These are phyloP conservation scores for Drosophila sulfurigaster DNA, from an alignment of 1,140 invertebrate genomes.

Conservation along the genomic window DNA sequence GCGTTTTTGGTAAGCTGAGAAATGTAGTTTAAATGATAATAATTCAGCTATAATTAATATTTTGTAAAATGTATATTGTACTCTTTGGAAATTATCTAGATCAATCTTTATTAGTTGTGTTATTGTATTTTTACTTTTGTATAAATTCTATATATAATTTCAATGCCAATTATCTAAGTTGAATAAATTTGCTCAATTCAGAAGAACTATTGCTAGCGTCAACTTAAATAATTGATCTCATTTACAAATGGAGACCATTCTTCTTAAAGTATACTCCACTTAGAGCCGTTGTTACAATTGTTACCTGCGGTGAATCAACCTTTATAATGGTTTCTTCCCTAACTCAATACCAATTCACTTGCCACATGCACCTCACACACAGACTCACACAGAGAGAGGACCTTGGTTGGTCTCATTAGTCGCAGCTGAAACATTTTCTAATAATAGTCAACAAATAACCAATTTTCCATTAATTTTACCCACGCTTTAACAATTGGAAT, in stretches of 20 bases:
- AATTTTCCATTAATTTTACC: conserved; percentile 33
- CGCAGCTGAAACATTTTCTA: conserved; percentile 11
- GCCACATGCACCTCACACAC: conserved; percentile 17
- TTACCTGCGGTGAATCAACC: background rate
- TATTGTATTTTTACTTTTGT: no score
- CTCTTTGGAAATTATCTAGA: no score
- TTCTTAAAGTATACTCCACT: background rate
- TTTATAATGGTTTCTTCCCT: no score
- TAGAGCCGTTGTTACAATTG: background rate
- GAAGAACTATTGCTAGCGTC: no score
- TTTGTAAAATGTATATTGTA: no score
- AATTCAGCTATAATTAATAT: no score
- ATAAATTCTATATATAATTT: no score
- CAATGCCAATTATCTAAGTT: no score
- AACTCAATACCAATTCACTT: conserved; percentile 14
- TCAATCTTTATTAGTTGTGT: no score
- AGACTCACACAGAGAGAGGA: background rate
- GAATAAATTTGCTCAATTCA: no score
- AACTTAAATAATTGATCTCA: background rate
- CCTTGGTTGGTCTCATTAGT: conserved; percentile 25
- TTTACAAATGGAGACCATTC: background rate
- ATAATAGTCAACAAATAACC: conserved; percentile 28
- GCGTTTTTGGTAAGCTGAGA: no score
- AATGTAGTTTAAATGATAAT: no score
- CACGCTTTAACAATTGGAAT: conserved; percentile 62